Base-by-base conservation (phyloP, 1,140 invertebrate species). In the Harlomillsia oculata region DNA sequence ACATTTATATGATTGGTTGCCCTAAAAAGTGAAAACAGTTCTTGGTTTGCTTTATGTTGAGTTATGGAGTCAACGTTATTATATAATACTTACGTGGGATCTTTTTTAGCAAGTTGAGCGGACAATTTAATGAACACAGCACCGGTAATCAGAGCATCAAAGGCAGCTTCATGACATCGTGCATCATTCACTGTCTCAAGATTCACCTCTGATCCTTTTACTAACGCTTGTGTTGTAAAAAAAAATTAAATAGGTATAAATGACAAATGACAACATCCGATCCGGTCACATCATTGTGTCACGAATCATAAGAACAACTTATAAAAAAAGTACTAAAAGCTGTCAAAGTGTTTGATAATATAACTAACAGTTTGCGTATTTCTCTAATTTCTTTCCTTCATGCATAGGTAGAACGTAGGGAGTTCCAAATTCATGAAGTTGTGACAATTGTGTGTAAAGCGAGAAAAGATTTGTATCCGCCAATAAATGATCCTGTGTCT, bases 91-190 rank as follows among this genome's bases (percentile, higher is more conserved):
- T 63, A 70, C 67, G 55, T 56, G 14, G 46, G 49, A 29, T 64
- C 43, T 28, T 58, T 68, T 18, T 69, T 55, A 21, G 73, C 68
- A 49, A 74, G 69, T 23, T 76, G 51, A 67, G 79, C 74, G 52
- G 72, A 72, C 60, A 81, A 66, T 66, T 73, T 72, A 30, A 82
- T 69, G 67, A 81, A 82, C 72, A 80, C 74, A 62, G 71, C 81
- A 67, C 84, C 85, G 60, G 82, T 75, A 64, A 78, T 80, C 68
- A 76, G 85, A 0, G 84, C 80, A 72, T 88, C 85, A 78, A 79
- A 87, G 0, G 82, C 83, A 14, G 85, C 84, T 67, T 84, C 77
- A 66, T 88, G 85, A 60, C 77, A 80, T 13, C 68, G 36, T 1
- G 54, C 68, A 62, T 68, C 70, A 16, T 67, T 72, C 34, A 66